Conservation (phyloP, 2,113 vertebrate genomes). For the Festucalex cinctus region DNA sequence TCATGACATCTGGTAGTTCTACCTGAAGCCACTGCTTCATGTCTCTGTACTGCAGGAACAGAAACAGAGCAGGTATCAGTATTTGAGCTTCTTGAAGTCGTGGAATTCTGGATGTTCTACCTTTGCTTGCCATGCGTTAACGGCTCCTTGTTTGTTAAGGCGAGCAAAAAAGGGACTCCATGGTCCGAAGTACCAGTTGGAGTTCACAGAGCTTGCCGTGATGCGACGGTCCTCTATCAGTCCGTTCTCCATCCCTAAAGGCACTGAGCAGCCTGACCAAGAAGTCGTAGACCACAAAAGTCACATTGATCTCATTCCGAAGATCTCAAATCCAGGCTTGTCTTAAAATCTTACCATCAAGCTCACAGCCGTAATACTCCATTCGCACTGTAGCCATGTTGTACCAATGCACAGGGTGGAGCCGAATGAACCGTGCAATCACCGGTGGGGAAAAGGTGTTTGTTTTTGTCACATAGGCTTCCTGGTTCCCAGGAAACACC, state of each 20-base stretch:
- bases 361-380: conserved; percentile 89
- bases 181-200: conserved; percentile 68
- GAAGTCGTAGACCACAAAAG: neutral
- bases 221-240: conserved; percentile 72
- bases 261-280: conserved; percentile 79
- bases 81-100: neutral
- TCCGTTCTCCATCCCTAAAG: conserved; percentile 81
- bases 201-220: conserved; percentile 77
- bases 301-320: neutral
- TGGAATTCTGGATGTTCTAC: conserved; percentile 57
- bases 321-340: neutral
- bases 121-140: conserved; percentile 85
- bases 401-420: conserved; percentile 77
- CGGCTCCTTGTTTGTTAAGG: conserved; percentile 73
- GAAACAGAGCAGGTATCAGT: neutral
- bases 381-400: conserved; percentile 83
- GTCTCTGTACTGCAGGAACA: conserved; percentile 72
- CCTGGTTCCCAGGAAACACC: conserved; percentile 83
- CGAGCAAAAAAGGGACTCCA: conserved; percentile 81
- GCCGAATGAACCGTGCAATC: conserved; percentile 82
- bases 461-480: conserved; percentile 70
- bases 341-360: conserved; percentile 77
- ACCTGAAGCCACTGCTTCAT: conserved; percentile 89
- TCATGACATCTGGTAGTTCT: conserved; percentile 81
- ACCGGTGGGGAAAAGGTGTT: conserved; percentile 87